Evolutionary conservation across 2,113 vertebrate genomes (phyloP), one percentile per base, ranked within the genome.

Genomic region (Rhodinocichla rosea): DNA sequence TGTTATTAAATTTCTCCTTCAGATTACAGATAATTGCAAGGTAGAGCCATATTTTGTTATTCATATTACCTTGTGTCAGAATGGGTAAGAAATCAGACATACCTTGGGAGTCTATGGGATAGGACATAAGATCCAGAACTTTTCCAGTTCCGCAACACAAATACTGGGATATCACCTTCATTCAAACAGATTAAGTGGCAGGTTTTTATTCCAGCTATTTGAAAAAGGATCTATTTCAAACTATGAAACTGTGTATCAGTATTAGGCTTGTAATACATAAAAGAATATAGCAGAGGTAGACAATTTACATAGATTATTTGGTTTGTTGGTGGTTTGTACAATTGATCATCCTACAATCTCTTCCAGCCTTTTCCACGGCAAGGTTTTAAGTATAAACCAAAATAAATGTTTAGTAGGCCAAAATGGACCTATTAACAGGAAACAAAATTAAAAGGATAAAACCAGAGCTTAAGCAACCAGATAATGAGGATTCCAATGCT

Each of bases 401-500:
- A 91, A 87, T 57, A 95, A 90, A 39, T 82, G 28, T 14, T 47
- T 73, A 83, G 53, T 47, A 56, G 33, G 78, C 73, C 44, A 94
- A 94, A 75, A 78, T 2, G 5, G 27, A 81, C 20, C 35, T 91
- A 77, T 18, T 87, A 87, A 75, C 22, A 87, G 65, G 65, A 89
- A 84, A 12, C 37, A 92, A 82, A 92, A 92, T 87, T 68, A 73
- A 89, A 93, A 87, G 44, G 52, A 94, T 60, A 96, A 95, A 56
- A 13, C 20, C 62, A 87, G 74, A 69, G 57, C 7, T 63, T 67
- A 89, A 93, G 39, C 26, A 90, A 87, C 6, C n/a, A 67, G 33
- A 13, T 56, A 39, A 63, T 12, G 6, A 87, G 18, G 47, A 92
- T 56, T 89, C 42, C 35, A 90, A 32, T 8, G 1, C 40, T 76